Evolutionary conservation across 2,113 vertebrate species (phyloP).

Genomic region (Bambusicola thoracicus): DNA sequence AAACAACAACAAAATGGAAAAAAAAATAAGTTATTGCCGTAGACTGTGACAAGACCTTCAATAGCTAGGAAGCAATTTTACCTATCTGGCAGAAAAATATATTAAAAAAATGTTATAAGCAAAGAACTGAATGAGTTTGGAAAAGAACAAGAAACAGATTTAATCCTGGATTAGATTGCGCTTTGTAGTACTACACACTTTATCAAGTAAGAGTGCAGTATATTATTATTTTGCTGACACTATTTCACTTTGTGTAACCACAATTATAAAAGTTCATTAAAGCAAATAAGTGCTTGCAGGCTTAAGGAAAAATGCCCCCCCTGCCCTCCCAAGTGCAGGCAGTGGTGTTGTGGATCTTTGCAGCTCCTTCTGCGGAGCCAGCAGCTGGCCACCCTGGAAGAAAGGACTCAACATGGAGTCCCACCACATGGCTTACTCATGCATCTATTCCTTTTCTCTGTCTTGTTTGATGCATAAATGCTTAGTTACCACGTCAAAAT

Average conservation of each 20-base stretch:
- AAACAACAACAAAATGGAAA: no score
- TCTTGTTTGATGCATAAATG: background rate
- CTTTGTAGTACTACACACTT: background rate
- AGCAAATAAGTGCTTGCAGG: background rate
- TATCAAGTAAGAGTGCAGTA: background rate
- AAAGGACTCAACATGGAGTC: rapidly evolving
- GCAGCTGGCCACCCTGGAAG: background rate
- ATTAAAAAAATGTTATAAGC: background rate
- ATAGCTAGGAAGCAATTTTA: background rate
- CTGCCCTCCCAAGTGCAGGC: no score
- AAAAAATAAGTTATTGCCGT: rapidly evolving
- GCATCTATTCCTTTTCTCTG: background rate
- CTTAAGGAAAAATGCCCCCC: background rate
- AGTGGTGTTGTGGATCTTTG: background rate
- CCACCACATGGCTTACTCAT: rapidly evolving
- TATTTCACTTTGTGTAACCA: background rate
- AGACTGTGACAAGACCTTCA: background rate
- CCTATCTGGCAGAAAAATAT: background rate
- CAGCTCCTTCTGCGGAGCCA: background rate
- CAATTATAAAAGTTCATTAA: background rate
- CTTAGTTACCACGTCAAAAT: background rate
- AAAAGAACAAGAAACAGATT: background rate
- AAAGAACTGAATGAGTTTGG: background rate
- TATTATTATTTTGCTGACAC: background rate
- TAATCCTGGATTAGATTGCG: background rate